phyloP scores from a whole-genome alignment of 2,113 vertebrate species.

The Platycercus adscitus region DNA sequence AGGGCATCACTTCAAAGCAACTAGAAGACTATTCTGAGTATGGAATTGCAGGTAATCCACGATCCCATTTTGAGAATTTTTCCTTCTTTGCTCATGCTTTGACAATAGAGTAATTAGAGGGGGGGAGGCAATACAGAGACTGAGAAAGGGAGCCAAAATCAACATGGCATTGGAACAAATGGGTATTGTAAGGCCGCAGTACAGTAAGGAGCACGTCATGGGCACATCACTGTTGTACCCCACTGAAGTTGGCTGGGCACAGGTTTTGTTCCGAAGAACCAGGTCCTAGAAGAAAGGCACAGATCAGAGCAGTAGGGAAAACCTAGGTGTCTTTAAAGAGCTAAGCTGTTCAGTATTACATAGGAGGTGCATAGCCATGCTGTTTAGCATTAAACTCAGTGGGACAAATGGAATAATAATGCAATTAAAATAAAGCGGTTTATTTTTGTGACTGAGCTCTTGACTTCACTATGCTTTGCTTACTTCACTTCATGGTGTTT shows the following conservation, averaged over 20 bases:
- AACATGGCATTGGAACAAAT: background rate
- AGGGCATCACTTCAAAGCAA: background rate
- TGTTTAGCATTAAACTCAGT: background rate
- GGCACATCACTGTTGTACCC: background rate
- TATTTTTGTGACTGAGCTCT: background rate
- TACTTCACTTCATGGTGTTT: background rate
- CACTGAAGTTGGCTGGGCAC: fast-evolving
- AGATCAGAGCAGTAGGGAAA: background rate
- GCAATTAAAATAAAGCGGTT: background rate
- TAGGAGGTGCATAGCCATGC: background rate
- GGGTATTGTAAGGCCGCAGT: background rate
- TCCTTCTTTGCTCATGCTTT: background rate
- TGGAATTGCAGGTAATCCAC: background rate
- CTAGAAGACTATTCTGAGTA: background rate
- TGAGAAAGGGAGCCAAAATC: background rate
- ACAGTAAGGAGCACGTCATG: fast-evolving
- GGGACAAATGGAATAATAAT: background rate
- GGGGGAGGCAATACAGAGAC: background rate
- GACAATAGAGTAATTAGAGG: background rate
- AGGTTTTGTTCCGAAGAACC: background rate
- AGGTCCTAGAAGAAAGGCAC: background rate
- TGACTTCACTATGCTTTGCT: background rate
- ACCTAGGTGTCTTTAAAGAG: background rate
- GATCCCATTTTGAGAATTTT: background rate
- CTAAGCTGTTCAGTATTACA: background rate